phyloP scores from a whole-genome alignment of 2,888 invertebrate species.

The Euclidia mi region DNA sequence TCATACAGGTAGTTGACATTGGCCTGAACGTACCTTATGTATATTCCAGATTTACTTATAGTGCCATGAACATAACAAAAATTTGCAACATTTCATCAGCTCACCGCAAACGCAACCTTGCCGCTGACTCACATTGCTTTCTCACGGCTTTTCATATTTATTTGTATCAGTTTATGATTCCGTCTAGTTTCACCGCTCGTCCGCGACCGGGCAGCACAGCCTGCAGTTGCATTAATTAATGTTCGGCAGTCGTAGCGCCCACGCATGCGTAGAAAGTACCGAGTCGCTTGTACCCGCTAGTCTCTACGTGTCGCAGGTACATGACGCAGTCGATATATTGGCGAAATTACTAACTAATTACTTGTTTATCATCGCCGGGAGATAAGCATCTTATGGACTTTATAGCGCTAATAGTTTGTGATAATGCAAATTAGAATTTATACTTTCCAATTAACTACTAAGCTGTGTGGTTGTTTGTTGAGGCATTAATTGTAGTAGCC shows the following conservation, averaged over 20 bases:
- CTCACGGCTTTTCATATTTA: slow-evolving; percentile 62
- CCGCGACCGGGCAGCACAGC: slow-evolving; percentile 17
- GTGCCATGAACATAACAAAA: too few species aligned
- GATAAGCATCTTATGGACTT: slow-evolving; percentile 4
- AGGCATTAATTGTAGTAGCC: too few species aligned
- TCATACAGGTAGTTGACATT: too few species aligned
- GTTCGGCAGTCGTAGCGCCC: slow-evolving; percentile 72
- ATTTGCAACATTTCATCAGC: neutral
- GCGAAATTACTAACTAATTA: slow-evolving; percentile 33
- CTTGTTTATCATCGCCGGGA: slow-evolving; percentile 7
- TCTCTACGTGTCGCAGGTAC: slow-evolving; percentile 51
- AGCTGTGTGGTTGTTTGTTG: too few species aligned
- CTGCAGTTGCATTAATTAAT: slow-evolving; percentile 76
- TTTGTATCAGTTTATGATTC: slow-evolving; percentile 60
- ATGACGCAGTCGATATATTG: slow-evolving; percentile 46
- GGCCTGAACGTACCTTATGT: too few species aligned
- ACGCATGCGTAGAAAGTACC: slow-evolving; percentile 73
- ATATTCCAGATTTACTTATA: too few species aligned
- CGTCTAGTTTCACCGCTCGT: slow-evolving; percentile 42
- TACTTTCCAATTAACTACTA: neutral
- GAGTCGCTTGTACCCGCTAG: slow-evolving; percentile 51
- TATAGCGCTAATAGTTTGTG: slow-evolving; percentile 4
- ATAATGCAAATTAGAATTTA: neutral
- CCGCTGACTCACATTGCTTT: slow-evolving; percentile 39
- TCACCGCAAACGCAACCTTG: neutral